These are phyloP conservation scores for Octonoba sinensis DNA, from an alignment of 2,888 invertebrate genomes.

Conservation along the genomic window DNA sequence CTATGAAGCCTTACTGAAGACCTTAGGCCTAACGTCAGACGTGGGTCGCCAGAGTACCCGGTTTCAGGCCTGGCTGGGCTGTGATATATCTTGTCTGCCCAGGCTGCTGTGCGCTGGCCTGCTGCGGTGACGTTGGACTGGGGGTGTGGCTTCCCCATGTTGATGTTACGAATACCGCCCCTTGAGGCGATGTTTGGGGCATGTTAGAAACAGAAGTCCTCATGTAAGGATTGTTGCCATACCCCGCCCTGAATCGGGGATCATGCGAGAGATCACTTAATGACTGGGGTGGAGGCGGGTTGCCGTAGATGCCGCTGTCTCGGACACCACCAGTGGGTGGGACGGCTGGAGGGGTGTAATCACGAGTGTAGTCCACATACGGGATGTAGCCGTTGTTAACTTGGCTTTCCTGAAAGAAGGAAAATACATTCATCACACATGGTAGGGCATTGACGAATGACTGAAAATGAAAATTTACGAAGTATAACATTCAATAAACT, in stretches of 20 bases:
- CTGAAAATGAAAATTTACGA: no score
- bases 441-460: no score
- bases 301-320: constrained; percentile 67
- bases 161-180: constrained; percentile 61
- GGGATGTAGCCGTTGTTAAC: constrained; percentile 89
- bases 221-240: constrained; percentile 82
- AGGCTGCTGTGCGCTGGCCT: constrained; percentile 27
- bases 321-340: constrained; percentile 70
- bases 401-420: constrained; percentile 70
- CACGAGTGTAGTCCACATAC: constrained; percentile 88
- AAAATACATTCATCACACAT: not conserved
- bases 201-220: constrained; percentile 77
- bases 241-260: constrained; percentile 88
- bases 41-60: constrained; percentile 64
- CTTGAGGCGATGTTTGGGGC: constrained; percentile 37
- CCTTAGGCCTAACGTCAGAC: constrained; percentile 60
- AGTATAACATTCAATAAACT: not conserved
- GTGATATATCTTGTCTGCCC: constrained; percentile 59
- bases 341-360: constrained; percentile 85
- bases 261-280: constrained; percentile 72
- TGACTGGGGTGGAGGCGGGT: constrained; percentile 48
- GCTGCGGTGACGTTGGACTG: constrained; percentile 49
- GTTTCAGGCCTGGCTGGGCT: constrained; percentile 60
- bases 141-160: constrained; percentile 57
- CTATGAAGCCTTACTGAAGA: no score